Evolutionary conservation across 2,797 vertebrate genomes (phyloP).

Genomic region (Channallabes apus): DNA sequence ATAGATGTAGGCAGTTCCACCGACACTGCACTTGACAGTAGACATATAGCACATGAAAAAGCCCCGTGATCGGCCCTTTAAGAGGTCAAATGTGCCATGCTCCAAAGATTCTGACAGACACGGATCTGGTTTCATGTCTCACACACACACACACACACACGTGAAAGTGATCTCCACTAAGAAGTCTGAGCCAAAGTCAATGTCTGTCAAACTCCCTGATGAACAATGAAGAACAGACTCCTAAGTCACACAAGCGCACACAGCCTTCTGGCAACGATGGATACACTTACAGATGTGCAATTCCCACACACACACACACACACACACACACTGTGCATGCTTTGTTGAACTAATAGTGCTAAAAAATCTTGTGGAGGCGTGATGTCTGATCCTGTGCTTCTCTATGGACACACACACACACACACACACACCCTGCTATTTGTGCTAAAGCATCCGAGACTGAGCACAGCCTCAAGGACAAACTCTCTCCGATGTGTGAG

Average conservation of each 20-base stretch:
- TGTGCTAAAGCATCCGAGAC: conserved; percentile 7
- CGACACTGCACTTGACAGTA: not conserved
- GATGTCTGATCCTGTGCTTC: conserved; percentile 10
- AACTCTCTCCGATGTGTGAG: conserved; percentile 40
- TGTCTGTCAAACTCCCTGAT: conserved; percentile 44
- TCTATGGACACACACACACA: not conserved
- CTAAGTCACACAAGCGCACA: conserved; percentile 36
- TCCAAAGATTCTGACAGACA: conserved; percentile 46
- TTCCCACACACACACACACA: conserved; percentile 2
- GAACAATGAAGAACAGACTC: conserved; percentile 52
- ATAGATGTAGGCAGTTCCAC: not conserved
- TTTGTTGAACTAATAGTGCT: conserved; percentile 31
- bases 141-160: conserved; percentile 36
- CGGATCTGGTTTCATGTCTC: conserved; percentile 50
- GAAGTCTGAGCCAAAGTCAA: conserved; percentile 57
- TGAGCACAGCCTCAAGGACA: conserved; percentile 28
- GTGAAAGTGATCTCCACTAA: conserved; percentile 62
- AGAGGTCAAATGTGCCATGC: conserved; percentile 51
- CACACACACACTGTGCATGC: conserved; percentile 13
- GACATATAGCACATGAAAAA: not conserved
- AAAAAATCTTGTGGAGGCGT: conserved; percentile 8
- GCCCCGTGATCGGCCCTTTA: conserved; percentile 45
- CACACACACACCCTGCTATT: conserved; percentile 14
- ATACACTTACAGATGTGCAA: conserved; percentile 30
- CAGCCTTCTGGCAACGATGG: conserved; percentile 50